These are phyloP conservation scores for Montipora sp. DNA, from an alignment of 64 coral and sea anemone species.

Conservation along the genomic window DNA sequence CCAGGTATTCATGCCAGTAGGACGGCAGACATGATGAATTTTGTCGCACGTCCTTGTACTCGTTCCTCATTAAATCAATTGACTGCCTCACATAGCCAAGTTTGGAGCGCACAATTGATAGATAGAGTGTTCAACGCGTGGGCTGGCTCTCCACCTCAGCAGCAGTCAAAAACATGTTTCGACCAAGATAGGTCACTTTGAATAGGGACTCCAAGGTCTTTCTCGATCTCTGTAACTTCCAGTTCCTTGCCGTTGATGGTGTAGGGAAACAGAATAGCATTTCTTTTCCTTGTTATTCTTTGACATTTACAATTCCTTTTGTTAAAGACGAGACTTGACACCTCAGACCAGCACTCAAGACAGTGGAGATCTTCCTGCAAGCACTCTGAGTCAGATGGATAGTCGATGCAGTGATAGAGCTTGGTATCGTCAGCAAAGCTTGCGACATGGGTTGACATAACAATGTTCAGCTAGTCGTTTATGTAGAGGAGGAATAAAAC, in stretches of 20 bases:
- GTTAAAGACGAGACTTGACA: slow-evolving; percentile 54
- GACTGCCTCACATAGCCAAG: not conserved
- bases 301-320: slow-evolving; percentile 35
- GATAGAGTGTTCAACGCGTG: not conserved
- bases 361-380: slow-evolving; percentile 37
- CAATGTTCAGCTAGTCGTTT: slow-evolving; percentile 17
- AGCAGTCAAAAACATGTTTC: not conserved
- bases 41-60: not conserved
- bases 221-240: slow-evolving; percentile 1
- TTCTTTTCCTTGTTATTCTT: no score
- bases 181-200: slow-evolving; percentile 26
- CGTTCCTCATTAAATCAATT: not conserved
- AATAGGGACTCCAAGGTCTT: slow-evolving; percentile 46
- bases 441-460: slow-evolving; percentile 11
- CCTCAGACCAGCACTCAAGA: slow-evolving; percentile 46
- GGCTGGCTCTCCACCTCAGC: not conserved
- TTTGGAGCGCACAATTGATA: not conserved
- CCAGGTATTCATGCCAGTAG: not conserved
- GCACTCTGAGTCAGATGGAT: not conserved
- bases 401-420: not conserved
- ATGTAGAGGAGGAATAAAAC: slow-evolving; percentile 52
- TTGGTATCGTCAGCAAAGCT: slow-evolving; percentile 34
- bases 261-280: not conserved
- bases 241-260: slow-evolving; percentile 21
- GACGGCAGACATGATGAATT: not conserved